phyloP scores from a whole-genome alignment of 2,888 invertebrate genomes.

The Schrankia costaestrigalis region DNA sequence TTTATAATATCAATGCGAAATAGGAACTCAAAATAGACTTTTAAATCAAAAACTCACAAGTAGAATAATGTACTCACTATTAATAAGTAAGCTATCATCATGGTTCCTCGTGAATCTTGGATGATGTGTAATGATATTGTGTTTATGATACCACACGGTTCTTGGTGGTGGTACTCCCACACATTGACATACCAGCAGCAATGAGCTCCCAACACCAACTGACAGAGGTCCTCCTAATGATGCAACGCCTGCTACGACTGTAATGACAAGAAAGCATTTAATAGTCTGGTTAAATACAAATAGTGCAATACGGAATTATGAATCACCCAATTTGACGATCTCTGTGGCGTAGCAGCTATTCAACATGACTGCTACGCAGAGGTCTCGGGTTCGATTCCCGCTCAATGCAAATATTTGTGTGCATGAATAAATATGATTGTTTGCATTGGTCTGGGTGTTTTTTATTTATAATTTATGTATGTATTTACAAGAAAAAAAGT shows the following conservation, averaged over 20 bases:
- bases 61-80: slow-evolving; percentile 49
- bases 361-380: too few relatives aligned
- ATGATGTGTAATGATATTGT: slow-evolving; percentile 71
- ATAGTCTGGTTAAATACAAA: too few relatives aligned
- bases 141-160: slow-evolving; percentile 71
- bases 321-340: too few relatives aligned
- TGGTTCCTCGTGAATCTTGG: slow-evolving; percentile 67
- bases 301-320: too few relatives aligned
- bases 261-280: slow-evolving; percentile 9
- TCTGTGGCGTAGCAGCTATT: too few relatives aligned
- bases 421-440: too few relatives aligned
- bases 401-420: too few relatives aligned
- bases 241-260: slow-evolving; percentile 83
- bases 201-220: slow-evolving; percentile 56
- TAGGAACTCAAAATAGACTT: not conserved
- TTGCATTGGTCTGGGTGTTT: too few relatives aligned
- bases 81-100: slow-evolving; percentile 66
- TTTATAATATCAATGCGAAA: too few relatives aligned
- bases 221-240: slow-evolving; percentile 75
- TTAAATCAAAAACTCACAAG: not conserved
- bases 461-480: too few relatives aligned
- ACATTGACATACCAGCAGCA: slow-evolving; percentile 59
- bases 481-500: too few relatives aligned
- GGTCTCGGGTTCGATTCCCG: too few relatives aligned
- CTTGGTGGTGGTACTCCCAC: slow-evolving; percentile 63